Base-by-base conservation (phyloP, 2,113 vertebrate genomes). In the Phodopus roborovskii region DNA sequence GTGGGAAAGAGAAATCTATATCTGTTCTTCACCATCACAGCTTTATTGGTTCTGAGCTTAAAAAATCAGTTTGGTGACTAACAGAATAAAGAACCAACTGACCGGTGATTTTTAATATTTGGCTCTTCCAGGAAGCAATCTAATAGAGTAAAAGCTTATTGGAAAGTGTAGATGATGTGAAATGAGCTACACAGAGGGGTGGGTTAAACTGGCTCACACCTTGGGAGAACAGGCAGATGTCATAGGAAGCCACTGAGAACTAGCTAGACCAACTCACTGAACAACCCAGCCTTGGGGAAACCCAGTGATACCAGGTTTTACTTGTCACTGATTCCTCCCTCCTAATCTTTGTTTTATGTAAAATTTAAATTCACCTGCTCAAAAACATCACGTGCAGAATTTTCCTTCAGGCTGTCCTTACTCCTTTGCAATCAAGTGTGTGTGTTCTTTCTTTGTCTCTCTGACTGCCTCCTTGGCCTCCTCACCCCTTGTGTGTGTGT, bases 31-130 rank as follows among this genome's bases (percentile, higher is more conserved):
- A 13, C 96, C 48, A 0, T 94, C 97, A 96, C 92, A 86, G 95
- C 91, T 96, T 98, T 98, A 98, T 98, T 98, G 96, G 97, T 95
- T 97, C 96, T 97, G 96, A 97, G 96, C 96, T 97, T 98, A 73
- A 98, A 97, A 97, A 97, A 97, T 97, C 96, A 97, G 96, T 94
- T 92, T 95, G 97, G 95, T 96, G 97, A 97, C 93, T 96, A 96
- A 97, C 97, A 96, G 92, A 97, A 97, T 96, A 97, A 96, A 95
- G 94, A 94, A 96, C 88, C 50, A 94, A 95, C 94, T 97, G 97
- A 97, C 96, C 77, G 68, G 95, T 83, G 96, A 96, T 97, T 97
- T 98, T 98, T 96, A 98, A 97, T 97, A 96, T 97, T 94, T 92
- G 85, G 85, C 94, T 97, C 94, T 95, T 97, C 95, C 95, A 95